Base-by-base conservation (phyloP, 2,113 vertebrate species). In the Ochotona princeps region DNA sequence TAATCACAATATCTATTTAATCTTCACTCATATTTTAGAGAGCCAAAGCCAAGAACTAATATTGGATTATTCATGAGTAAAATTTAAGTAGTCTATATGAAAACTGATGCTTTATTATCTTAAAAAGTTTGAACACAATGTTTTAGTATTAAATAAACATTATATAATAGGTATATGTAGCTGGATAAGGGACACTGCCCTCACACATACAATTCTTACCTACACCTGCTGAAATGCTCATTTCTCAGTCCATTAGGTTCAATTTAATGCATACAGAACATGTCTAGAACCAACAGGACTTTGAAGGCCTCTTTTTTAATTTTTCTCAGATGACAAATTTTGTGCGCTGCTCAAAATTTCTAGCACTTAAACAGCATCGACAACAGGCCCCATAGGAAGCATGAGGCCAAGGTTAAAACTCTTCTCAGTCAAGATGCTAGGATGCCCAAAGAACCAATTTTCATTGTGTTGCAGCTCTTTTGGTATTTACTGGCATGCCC, bases 361-460 rank as follows among this genome's bases (percentile, higher is more conserved):
- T 0, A 47, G 83, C 82, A 94, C 87, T 97, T 96, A 15, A 54
- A 75, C 92, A 96, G 90, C 61, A 79, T 89, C 73, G 30, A 79
- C 93, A 97, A 97, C 65, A 78, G 93, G 97, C 79, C 97, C 96
- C 96, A 0, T 79, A 96, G 97, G 98, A 98, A 97, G 91, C 94
- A 89, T 79, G 96, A 98, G 97, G 96, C 97, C 97, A 97, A 98
- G 97, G 97, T 98, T 97, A 98, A 98, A 98, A 78, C 87, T 92
- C 93, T 96, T 95, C 81, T 89, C 96, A 97, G 95, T 92, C 96
- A 97, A 97, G 97, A 97, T 66, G 67, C 96, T 96, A 94, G 0
- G 44, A 95, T 92, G 97, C 96, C 96, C 97, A 96, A 95, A 98
- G 97, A 98, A 95, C 96, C 95, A 81, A 97, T 98, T 98, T 97